Percentiles rank a stretch among this genome's conserved stretches.
phyloP scores from a whole-genome alignment of 2,888 invertebrate genomes.

The Tinea semifulvella region DNA sequence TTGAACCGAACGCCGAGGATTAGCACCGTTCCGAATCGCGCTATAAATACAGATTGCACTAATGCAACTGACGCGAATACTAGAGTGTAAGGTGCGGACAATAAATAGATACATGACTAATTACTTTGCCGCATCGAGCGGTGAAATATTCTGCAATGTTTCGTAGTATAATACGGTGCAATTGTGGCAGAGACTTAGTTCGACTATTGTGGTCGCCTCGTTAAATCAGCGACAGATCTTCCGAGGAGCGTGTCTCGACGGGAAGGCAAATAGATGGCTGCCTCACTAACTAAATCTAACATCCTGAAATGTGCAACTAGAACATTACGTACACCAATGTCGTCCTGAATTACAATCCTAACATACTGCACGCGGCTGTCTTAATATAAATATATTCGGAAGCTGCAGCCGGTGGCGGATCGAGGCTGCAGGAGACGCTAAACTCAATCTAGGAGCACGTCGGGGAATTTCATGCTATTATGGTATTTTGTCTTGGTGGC shows the following conservation, averaged over 20 bases:
- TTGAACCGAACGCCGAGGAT: slow-evolving; percentile 8
- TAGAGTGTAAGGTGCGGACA: slow-evolving; percentile 10
- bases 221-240: slow-evolving; percentile 9
- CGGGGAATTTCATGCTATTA: slow-evolving; percentile 21
- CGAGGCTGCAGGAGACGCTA: slow-evolving; percentile 1
- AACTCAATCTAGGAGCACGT: slow-evolving; percentile 12
- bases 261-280: slow-evolving; percentile 4
- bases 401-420: not conserved
- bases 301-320: slow-evolving; percentile 6
- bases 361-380: slow-evolving; percentile 5
- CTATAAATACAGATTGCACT: slow-evolving; percentile 39
- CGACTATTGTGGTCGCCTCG: slow-evolving; percentile 10
- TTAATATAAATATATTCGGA: slow-evolving; percentile 8
- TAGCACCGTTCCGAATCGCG: slow-evolving; percentile 19
- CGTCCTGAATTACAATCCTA: slow-evolving; percentile 12
- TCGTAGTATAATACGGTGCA: not conserved
- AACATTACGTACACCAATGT: slow-evolving; percentile 1
- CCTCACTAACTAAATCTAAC: slow-evolving; percentile 11
- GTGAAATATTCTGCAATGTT: not conserved
- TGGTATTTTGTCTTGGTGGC: slow-evolving; percentile 26
- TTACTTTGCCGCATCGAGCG: slow-evolving; percentile 10
- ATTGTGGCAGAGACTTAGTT: slow-evolving; percentile 1
- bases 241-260: slow-evolving; percentile 2
- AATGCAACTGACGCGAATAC: slow-evolving; percentile 34
- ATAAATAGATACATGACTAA: slow-evolving; percentile 14